Conservation (phyloP, 2,113 vertebrate species). For the Mus spicilegus region DNA sequence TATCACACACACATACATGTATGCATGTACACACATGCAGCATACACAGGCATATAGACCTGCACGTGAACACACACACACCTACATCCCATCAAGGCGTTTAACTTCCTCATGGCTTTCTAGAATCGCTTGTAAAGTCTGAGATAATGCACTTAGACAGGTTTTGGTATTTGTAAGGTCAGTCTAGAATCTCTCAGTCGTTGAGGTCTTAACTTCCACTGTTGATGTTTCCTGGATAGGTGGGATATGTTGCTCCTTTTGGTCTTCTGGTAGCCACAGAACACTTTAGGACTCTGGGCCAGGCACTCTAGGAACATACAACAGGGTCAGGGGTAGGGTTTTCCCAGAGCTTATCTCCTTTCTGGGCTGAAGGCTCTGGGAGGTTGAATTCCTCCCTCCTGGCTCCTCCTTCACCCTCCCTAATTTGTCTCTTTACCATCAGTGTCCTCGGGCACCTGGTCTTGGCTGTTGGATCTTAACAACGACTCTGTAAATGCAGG, state of each 20-base stretch:
- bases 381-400: no score
- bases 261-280: not conserved
- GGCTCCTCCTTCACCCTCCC: not conserved
- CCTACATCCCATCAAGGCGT: not conserved
- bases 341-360: not conserved
- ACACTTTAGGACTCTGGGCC: no score
- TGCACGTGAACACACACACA: not conserved
- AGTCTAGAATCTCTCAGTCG: not conserved
- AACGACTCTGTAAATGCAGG: accelerated
- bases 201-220: not conserved
- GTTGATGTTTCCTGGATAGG: no score
- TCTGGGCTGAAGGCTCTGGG: no score
- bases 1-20: not conserved
- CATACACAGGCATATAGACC: not conserved
- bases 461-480: not conserved
- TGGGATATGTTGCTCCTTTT: not conserved
- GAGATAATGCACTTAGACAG: not conserved
- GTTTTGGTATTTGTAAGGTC: not conserved
- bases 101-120: not conserved
- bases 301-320: no score
- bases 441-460: accelerated
- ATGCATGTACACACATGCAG: not conserved
- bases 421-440: accelerated
- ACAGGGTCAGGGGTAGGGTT: not conserved
- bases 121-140: not conserved